Base-by-base conservation (phyloP, 2,888 invertebrate species). In the Pemphredon lugubris region DNA sequence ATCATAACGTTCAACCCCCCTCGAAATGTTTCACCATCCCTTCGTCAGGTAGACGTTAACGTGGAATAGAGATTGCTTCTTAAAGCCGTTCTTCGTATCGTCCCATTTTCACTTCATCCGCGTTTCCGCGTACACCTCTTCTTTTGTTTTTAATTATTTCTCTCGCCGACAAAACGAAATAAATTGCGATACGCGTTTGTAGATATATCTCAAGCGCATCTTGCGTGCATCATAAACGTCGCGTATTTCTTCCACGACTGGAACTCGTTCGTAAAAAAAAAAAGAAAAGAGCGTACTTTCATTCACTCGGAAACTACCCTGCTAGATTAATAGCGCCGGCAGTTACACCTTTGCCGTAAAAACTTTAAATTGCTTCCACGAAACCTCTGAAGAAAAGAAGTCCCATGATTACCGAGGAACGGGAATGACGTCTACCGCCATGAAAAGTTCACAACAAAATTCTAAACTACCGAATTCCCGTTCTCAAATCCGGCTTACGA, bases 1-100 rank as follows among this genome's bases (percentile, higher is more conserved):
- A 69, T 68, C 75, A 68, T 82, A 77, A 80, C 76, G 73, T 76
- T 50, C 73, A 26, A 73, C 54, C 65, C 70, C 40, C 47, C 60
- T 59, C 54, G 45, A 51, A 65, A 66, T 54, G 50, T 53, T 63
- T 45, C 64, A 11, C 48, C 59, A 45, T 51, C 53, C 50, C 47
- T 34, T 26, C 16, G 51, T 50, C 54, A 54, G 47, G 58, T 61
- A 61, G 44, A 42, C 47, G 21, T 21, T 34, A 44, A 55, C 55
- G 47, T 57, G 16, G 45, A 66, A 58, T 54, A 53, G 45, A 58
- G 48, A 54, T 53, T 71, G 48, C 53, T 66, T 48, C 50, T 50
- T 50, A 54, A 48, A 58, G 44, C 21, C 48, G 4, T 16, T n/a
- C 45, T 30, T 30, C 9, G 7, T 21, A 13, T 13, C 20, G n/a